phyloP scores from a whole-genome alignment of 1,140 invertebrate genomes.

The Drosophila littoralis region DNA sequence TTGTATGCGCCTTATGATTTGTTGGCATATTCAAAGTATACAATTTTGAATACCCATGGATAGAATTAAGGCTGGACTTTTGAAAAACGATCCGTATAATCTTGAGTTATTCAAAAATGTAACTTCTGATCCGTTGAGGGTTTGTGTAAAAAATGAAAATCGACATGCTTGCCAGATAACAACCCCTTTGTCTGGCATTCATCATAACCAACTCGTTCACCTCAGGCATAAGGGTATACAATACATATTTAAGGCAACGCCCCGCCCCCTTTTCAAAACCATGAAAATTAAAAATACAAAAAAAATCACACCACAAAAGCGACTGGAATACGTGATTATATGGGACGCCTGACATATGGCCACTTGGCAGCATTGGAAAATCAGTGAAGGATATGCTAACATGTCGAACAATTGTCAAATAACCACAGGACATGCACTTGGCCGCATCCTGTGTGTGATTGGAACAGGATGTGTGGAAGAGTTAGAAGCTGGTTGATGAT shows the following conservation, averaged over 20 bases:
- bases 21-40: no score
- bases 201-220: not conserved
- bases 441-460: constrained; percentile 65
- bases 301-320: constrained; percentile 45
- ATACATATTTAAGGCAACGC: not conserved
- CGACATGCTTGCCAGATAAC: not conserved
- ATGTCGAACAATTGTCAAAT: constrained; percentile 59
- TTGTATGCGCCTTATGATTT: no score
- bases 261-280: not conserved
- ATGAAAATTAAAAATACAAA: constrained; percentile 10
- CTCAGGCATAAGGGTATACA: constrained; percentile 3
- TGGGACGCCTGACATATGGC: constrained; percentile 67
- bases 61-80: no score
- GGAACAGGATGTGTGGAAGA: constrained; percentile 54
- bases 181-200: not conserved
- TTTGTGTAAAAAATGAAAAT: not conserved
- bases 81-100: not conserved
- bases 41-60: no score
- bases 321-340: constrained; percentile 23
- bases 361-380: constrained; percentile 52
- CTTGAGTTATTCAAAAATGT: no score
- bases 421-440: constrained; percentile 80
- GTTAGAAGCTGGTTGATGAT: constrained; percentile 35
- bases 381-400: constrained; percentile 66
- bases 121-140: no score